Evolutionary conservation across 1,140 invertebrate species (phyloP).

Genomic region (Papilio helenus): DNA sequence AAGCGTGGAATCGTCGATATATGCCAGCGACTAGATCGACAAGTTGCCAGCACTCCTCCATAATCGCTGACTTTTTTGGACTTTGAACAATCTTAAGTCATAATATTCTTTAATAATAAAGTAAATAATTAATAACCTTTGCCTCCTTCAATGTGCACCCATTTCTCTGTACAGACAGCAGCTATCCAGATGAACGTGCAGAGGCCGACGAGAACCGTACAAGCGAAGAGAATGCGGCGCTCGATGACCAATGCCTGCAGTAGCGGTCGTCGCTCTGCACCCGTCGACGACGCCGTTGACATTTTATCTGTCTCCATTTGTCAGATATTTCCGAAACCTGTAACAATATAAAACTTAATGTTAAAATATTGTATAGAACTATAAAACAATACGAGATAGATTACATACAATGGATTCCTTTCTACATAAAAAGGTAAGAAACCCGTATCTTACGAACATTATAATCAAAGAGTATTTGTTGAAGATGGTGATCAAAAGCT

Average conservation of each 20-base stretch:
- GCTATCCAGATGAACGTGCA: constrained; percentile 88
- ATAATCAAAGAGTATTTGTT: constrained; percentile 8
- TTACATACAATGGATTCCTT: too few relatives aligned
- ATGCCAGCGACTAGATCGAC: too few relatives aligned
- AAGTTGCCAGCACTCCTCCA: too few relatives aligned
- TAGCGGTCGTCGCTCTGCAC: constrained; percentile 81
- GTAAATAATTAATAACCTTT: constrained; percentile 59
- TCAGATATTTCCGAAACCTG: constrained; percentile 39
- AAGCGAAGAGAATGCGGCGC: constrained; percentile 87
- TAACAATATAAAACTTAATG: constrained; percentile 36
- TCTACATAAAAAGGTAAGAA: too few relatives aligned
- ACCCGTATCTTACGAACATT: too few relatives aligned
- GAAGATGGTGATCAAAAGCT: background rate
- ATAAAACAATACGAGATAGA: too few relatives aligned
- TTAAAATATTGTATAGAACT: too few relatives aligned
- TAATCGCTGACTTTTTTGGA: too few relatives aligned
- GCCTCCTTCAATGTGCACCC: constrained; percentile 86
- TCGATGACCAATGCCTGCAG: constrained; percentile 87
- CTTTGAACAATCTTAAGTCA: too few relatives aligned
- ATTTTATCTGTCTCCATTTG: constrained; percentile 79
- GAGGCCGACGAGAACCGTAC: constrained; percentile 87
- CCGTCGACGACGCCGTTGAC: constrained; percentile 83
- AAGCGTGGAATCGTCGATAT: too few relatives aligned
- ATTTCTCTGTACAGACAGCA: constrained; percentile 89
- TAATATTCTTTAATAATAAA: background rate